Evolutionary conservation across 2,113 vertebrate species (phyloP).

Genomic region (Macrotis lagotis): DNA sequence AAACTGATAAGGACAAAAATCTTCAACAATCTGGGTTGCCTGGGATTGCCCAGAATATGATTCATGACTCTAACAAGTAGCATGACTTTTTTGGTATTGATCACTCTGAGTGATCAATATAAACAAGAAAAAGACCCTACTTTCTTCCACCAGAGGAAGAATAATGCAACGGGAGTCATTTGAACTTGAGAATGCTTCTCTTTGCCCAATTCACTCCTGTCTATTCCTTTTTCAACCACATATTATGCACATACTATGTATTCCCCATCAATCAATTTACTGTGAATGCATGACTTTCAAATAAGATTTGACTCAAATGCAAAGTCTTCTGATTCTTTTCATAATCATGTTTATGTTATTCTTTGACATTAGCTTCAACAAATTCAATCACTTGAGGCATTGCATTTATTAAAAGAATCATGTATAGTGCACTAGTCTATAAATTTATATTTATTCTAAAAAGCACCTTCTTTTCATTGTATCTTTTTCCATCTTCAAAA

Average conservation of each 20-base stretch:
- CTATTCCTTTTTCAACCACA: not conserved
- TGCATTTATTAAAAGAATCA: not conserved
- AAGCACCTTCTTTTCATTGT: not conserved
- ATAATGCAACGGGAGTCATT: not conserved
- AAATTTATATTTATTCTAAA: not conserved
- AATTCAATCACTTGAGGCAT: not conserved
- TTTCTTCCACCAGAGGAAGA: slow-evolving; percentile 17
- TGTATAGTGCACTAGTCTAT: not conserved
- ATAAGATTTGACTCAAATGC: not conserved
- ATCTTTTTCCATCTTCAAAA: not conserved
- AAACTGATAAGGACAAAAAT: not conserved
- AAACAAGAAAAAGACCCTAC: not conserved
- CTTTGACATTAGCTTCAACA: not conserved
- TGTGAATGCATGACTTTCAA: not conserved
- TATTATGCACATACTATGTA: not conserved
- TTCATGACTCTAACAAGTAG: not conserved
- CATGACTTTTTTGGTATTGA: too few species aligned
- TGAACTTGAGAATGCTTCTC: not conserved
- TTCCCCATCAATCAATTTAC: not conserved
- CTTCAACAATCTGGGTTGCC: not conserved
- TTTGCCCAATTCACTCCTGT: not conserved
- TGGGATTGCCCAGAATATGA: slow-evolving; percentile 30
- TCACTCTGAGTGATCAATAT: slow-evolving; percentile 2
- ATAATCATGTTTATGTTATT: not conserved
- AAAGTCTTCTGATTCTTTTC: not conserved